phyloP scores from a whole-genome alignment of 1,140 invertebrate genomes.

The Drosophila kohkoa region DNA sequence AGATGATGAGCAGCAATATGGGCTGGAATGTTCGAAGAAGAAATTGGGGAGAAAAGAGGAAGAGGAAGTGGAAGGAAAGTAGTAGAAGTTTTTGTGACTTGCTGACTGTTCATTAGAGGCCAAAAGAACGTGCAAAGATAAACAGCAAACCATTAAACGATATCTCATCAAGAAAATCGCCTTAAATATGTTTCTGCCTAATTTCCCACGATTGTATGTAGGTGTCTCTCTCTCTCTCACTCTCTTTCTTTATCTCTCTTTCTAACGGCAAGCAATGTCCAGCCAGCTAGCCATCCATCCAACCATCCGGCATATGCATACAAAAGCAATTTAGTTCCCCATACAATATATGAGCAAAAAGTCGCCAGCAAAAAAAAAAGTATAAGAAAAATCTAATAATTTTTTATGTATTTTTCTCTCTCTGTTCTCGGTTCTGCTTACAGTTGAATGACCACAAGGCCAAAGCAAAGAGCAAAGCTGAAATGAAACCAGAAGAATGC shows the following conservation, averaged over 20 bases:
- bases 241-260: constrained; percentile 1
- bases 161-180: constrained; percentile 73
- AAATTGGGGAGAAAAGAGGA: neutral
- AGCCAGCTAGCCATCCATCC: constrained; percentile 31
- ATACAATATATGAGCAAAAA: constrained; percentile 36
- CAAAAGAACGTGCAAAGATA: constrained; percentile 52
- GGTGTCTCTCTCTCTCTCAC: constrained; percentile 15
- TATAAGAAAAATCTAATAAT: constrained; percentile 63
- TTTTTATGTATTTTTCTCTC: constrained; percentile 61
- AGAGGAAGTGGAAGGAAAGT: neutral
- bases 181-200: constrained; percentile 78
- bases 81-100: constrained; percentile 41
- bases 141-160: constrained; percentile 64
- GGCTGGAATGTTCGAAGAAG: too few relatives aligned
- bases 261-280: constrained; percentile 10
- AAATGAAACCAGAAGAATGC: constrained; percentile 43
- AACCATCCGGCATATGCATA: constrained; percentile 61
- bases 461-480: constrained; percentile 36
- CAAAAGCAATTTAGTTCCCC: constrained; percentile 55
- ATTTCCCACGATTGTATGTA: constrained; percentile 62
- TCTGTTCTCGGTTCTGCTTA: constrained; percentile 49
- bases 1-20: constrained; percentile 11
- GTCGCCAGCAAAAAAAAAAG: constrained; percentile 28
- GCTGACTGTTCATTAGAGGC: constrained; percentile 48
- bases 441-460: constrained; percentile 71